A percentile compares a stretch with the other conserved stretches of the same genome.
Conservation (phyloP, 2,113 vertebrate genomes). For the Origma solitaria region DNA sequence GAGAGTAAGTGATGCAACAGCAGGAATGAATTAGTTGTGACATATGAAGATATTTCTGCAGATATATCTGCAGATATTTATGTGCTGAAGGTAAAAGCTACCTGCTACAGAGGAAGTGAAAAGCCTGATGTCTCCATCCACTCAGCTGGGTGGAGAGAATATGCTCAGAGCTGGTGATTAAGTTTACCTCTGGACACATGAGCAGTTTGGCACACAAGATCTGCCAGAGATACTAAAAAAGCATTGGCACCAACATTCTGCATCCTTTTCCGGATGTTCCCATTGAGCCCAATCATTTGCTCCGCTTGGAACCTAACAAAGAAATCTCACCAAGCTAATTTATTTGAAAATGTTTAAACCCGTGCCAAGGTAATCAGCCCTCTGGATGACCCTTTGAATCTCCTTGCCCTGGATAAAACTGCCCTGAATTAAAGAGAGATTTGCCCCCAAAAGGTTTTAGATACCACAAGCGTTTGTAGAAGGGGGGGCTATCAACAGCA, state of each 20-base stretch:
- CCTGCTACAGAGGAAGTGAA: neutral
- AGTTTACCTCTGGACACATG: neutral
- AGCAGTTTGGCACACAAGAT: neutral
- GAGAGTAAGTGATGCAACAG: neutral
- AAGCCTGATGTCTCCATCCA: neutral
- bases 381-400: neutral
- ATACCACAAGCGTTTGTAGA: neutral
- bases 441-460: neutral
- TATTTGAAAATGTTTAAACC: neutral
- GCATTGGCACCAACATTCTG: neutral
- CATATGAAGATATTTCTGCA: neutral
- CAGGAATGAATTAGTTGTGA: neutral
- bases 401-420: neutral
- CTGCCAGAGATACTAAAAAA: neutral
- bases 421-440: neutral
- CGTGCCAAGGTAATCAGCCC: neutral
- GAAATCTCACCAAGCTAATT: neutral
- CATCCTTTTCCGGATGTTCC: neutral
- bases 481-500: neutral
- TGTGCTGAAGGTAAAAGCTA: neutral
- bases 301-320: slow-evolving; percentile 2
- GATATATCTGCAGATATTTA: too few species aligned
- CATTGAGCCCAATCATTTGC: neutral
- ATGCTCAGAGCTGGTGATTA: neutral
- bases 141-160: neutral